A percentile compares a stretch with the other conserved stretches of the same genome.
These are phyloP conservation scores for Molorchus minor DNA, from an alignment of 2,888 invertebrate species.

Conservation along the genomic window DNA sequence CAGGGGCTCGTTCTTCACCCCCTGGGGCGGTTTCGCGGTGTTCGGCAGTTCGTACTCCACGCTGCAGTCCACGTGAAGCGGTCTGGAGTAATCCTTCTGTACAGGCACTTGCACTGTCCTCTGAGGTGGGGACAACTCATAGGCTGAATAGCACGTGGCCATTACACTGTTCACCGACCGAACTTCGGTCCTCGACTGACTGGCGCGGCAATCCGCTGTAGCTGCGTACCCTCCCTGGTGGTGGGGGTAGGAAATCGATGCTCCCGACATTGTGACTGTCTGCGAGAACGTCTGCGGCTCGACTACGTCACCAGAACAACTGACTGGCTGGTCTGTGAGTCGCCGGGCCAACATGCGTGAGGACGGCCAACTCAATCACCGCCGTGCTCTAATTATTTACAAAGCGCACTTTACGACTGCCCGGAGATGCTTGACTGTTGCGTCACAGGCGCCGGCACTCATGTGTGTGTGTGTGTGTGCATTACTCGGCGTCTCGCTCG, in stretches of 20 bases:
- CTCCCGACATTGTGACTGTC: constrained; percentile 60
- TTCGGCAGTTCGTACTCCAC: constrained; percentile 91
- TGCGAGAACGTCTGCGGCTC: constrained; percentile 59
- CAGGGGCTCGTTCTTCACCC: constrained; percentile 82
- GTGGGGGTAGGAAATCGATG: constrained; percentile 65
- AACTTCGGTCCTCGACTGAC: constrained; percentile 58
- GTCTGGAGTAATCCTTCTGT: constrained; percentile 85
- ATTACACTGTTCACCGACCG: constrained; percentile 54
- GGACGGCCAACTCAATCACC: constrained; percentile 53
- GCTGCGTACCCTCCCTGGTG: constrained; percentile 40
- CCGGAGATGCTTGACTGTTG: constrained; percentile 51
- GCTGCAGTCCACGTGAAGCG: constrained; percentile 90
- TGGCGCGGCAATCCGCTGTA: constrained; percentile 38
- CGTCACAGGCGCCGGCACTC: constrained; percentile 48
- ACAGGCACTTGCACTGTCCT: constrained; percentile 61
- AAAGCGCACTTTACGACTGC: constrained; percentile 53
- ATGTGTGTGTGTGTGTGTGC: constrained; percentile 19
- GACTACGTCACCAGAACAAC: constrained; percentile 55
- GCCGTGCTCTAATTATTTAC: constrained; percentile 61
- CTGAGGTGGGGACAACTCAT: constrained; percentile 60
- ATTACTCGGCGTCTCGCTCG: constrained; percentile 1
- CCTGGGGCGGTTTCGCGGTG: constrained; percentile 87
- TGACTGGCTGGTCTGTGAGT: constrained; percentile 34
- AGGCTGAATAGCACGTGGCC: constrained; percentile 60
- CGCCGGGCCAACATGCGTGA: constrained; percentile 38